These are phyloP conservation scores for Orthonychiurus folsomi DNA, from an alignment of 2,888 invertebrate genomes.

Conservation along the genomic window DNA sequence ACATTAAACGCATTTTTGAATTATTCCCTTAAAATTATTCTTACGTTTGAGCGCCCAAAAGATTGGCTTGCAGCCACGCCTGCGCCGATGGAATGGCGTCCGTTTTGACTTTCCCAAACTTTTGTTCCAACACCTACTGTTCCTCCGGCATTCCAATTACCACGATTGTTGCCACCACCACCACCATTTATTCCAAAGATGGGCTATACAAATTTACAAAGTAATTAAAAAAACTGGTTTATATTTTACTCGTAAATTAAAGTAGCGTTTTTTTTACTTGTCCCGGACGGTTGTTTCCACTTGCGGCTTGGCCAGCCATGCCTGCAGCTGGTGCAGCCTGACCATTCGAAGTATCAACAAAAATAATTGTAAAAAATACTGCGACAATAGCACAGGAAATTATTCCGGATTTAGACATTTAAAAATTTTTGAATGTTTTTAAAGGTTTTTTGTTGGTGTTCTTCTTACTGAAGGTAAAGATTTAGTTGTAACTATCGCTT, in stretches of 20 bases:
- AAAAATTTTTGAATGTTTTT: too few species aligned
- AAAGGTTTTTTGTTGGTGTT: too few species aligned
- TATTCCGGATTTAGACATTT: too few species aligned
- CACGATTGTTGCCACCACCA: slow-evolving; percentile 23
- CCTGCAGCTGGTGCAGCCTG: neutral
- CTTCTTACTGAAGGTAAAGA: too few species aligned
- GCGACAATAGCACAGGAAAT: too few species aligned
- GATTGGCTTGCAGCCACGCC: slow-evolving; percentile 22
- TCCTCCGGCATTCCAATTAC: slow-evolving; percentile 25
- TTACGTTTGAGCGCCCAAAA: slow-evolving; percentile 23
- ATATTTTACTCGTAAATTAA: neutral
- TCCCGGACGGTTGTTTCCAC: slow-evolving; percentile 11
- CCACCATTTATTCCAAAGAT: slow-evolving; percentile 20
- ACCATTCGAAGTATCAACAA: too few species aligned
- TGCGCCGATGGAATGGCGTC: slow-evolving; percentile 25
- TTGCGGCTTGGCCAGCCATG: slow-evolving; percentile 8
- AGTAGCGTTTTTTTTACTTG: slow-evolving; percentile 13
- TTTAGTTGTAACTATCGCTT: too few species aligned
- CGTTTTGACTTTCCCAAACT: slow-evolving; percentile 28
- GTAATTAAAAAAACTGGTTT: neutral
- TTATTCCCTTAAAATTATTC: neutral
- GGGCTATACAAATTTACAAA: slow-evolving; percentile 17
- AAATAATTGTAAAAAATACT: too few species aligned
- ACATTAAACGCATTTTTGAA: neutral
- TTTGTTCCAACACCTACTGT: slow-evolving; percentile 24